Conservation (phyloP, 2,797 vertebrate species). For the Gymnocypris eckloni region DNA sequence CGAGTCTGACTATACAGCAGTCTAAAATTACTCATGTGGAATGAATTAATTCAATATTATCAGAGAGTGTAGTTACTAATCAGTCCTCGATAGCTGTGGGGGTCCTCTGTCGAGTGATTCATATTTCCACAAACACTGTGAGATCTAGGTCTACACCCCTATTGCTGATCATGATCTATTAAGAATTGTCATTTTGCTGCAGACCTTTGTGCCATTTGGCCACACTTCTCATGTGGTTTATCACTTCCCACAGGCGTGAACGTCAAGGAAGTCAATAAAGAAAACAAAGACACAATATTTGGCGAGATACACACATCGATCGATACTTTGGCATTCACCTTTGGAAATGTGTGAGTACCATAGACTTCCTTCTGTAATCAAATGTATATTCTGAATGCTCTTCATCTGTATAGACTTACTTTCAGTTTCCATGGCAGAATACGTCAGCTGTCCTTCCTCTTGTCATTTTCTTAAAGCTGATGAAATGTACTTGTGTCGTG, state of each 20-base stretch:
- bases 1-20: not conserved
- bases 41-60: not conserved
- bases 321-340: constrained; percentile 95
- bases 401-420: not conserved
- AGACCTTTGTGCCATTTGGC: constrained; percentile 13
- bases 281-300: constrained; percentile 86
- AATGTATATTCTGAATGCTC: not conserved
- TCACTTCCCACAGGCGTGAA: constrained; percentile 84
- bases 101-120: not conserved
- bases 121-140: not conserved
- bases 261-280: constrained; percentile 91
- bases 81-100: not conserved
- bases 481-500: not conserved
- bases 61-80: not conserved
- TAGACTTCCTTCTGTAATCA: not conserved
- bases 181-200: constrained; percentile 10
- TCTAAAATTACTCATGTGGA: no score
- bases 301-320: constrained; percentile 91
- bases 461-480: not conserved
- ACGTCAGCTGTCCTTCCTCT: not conserved
- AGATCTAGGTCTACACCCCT: not conserved
- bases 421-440: constrained; percentile 14
- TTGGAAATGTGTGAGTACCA: constrained; percentile 97
- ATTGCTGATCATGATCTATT: not conserved
- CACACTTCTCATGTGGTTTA: constrained; percentile 56